Base-by-base conservation (phyloP, 2,797 vertebrate species). In the Huso huso region DNA sequence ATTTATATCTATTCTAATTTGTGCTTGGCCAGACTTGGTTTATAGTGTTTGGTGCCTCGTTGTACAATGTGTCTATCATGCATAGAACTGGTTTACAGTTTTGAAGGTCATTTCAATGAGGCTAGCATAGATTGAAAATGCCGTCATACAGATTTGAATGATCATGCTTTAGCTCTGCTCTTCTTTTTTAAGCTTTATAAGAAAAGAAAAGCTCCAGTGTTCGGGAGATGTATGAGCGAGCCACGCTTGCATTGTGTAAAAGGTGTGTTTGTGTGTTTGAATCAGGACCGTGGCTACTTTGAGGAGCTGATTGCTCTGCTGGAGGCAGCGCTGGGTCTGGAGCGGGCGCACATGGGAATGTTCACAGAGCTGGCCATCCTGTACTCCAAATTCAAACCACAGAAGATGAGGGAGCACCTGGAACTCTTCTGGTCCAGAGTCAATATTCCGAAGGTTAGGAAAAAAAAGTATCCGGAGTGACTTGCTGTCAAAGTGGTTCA, bases 351-450 rank as follows among this genome's bases (percentile, higher is more conserved):
- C 66, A 82, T 88, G 88, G 88, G 87, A 37, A 87, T 89, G 87
- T 90, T 89, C 72, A 90, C 86, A 1, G 88, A 90, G 63, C 81
- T 90, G 48, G 86, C 86, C 18, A 84, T 90, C 67, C 83, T 90
- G 3, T 90, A 88, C 63, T 88, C 86, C 66, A 88, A 86, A 69
- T 89, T 86, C 70, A 89, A 90, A 67, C 86, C 84, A 6, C 86
- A 88, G 75, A 90, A 89, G 81, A 87, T 88, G 85, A 75, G 79
- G 3, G 87, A 89, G 68, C 83, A 89, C 58, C 72, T 88, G 64
- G 86, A 90, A 61, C 81, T 90, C 55, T 89, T 90, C 77, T 90
- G 89, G 88, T 90, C 86, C 64, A 75, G 81, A 72, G 82, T 88
- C 71, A 89, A 87, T 76, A 89, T 88, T 76, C 88, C 87, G 63